Percentiles rank a stretch among this genome's conserved stretches.
phyloP scores from a whole-genome alignment of 2,113 vertebrate species.

The Ailurus styani region DNA sequence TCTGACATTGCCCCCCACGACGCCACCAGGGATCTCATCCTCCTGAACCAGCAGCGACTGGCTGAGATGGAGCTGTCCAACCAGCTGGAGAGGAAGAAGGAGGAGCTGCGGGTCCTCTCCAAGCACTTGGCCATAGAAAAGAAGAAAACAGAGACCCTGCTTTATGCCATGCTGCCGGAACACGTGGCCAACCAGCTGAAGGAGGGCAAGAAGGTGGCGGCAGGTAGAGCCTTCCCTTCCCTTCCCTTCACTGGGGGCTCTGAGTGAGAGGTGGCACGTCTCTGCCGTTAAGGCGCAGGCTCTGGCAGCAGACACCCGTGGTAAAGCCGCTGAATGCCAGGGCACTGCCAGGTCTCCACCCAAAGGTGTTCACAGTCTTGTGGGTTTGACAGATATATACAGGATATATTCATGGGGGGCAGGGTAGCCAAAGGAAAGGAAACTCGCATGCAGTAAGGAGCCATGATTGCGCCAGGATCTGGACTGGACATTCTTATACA shows the following conservation, averaged over 20 bases:
- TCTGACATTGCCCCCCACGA: slow-evolving; percentile 80
- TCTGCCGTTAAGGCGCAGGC: accelerated
- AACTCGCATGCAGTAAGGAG: neutral
- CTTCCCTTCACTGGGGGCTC: neutral
- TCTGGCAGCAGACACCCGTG: neutral
- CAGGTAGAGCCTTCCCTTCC: slow-evolving; percentile 65
- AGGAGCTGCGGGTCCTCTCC: slow-evolving; percentile 83
- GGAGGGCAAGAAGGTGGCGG: slow-evolving; percentile 82
- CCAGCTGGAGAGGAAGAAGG: slow-evolving; percentile 84
- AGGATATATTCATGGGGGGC: neutral
- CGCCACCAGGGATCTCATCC: slow-evolving; percentile 79
- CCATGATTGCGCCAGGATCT: neutral
- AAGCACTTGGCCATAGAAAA: slow-evolving; percentile 82
- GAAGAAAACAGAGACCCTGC: slow-evolving; percentile 84
- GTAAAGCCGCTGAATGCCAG: neutral
- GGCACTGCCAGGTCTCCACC: neutral
- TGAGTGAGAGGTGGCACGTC: accelerated
- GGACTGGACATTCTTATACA: neutral
- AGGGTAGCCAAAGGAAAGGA: neutral
- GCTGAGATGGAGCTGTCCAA: slow-evolving; percentile 83
- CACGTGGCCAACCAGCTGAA: slow-evolving; percentile 85
- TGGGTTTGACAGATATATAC: neutral
- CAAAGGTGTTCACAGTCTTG: neutral
- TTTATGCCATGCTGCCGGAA: slow-evolving; percentile 84
- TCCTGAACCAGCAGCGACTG: slow-evolving; percentile 83